Evolutionary conservation across 1,140 invertebrate genomes (phyloP).

Genomic region (Calliphora vicina): DNA sequence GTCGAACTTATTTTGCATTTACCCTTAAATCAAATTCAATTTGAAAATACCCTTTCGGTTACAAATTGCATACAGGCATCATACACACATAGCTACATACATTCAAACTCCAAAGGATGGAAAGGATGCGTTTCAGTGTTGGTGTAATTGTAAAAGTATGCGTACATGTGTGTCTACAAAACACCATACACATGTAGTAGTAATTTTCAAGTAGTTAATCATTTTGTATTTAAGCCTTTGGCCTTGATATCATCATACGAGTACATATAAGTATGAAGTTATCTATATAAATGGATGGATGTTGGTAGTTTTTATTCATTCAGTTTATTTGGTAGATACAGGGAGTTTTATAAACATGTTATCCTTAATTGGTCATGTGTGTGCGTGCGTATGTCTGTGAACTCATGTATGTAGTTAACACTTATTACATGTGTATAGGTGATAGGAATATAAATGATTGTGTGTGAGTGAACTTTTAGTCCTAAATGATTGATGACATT

Average conservation of each 20-base stretch:
- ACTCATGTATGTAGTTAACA: not conserved
- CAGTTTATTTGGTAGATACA: not conserved
- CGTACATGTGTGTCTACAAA: not conserved
- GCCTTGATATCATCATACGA: constrained; percentile 10
- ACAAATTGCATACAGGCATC: not conserved
- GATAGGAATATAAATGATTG: not conserved
- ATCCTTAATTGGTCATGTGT: not conserved
- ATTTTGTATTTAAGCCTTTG: constrained; percentile 32
- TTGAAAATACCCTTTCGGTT: constrained; percentile 15
- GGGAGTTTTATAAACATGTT: not conserved
- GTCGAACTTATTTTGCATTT: constrained; percentile 16
- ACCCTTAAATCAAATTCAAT: constrained; percentile 34
- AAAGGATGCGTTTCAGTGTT: not conserved
- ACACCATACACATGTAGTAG: not conserved
- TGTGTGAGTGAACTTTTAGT: not conserved
- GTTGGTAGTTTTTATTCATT: not conserved
- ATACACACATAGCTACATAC: not conserved
- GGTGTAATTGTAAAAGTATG: not conserved
- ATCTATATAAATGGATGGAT: not conserved
- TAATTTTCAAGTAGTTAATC: constrained; percentile 18
- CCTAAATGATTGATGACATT: not conserved
- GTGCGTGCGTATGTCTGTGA: not conserved
- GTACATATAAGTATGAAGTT: not conserved
- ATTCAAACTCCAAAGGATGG: not conserved
- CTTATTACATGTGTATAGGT: not conserved